Evolutionary conservation across 2,888 invertebrate genomes (phyloP).

Genomic region (Pseudolycoriella hygida): DNA sequence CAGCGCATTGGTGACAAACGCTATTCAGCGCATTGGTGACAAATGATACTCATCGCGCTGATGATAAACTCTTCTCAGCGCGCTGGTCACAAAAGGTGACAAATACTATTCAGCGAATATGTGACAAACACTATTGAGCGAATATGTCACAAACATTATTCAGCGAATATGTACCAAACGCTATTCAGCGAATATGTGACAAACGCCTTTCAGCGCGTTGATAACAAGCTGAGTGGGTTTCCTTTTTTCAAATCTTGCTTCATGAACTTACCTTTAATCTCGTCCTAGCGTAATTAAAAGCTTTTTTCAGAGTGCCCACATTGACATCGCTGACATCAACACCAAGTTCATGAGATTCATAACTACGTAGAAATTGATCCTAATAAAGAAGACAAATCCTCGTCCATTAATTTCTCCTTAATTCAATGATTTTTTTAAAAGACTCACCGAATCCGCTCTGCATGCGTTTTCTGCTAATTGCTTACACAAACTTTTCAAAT

Average conservation of each 20-base stretch:
- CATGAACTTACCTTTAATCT: constrained; percentile 25
- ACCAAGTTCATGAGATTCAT: constrained; percentile 50
- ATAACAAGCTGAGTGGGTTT: not conserved
- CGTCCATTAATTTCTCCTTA: too few species aligned
- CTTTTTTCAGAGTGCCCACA: constrained; percentile 75
- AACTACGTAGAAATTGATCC: constrained; percentile 25
- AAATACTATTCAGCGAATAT: too few species aligned
- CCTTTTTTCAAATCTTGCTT: not conserved
- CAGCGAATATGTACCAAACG: too few species aligned
- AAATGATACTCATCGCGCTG: too few species aligned
- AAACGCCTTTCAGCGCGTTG: too few species aligned
- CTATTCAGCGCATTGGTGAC: too few species aligned
- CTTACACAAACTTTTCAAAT: constrained; percentile 67
- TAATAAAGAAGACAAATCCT: constrained; percentile 11
- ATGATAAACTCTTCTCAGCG: too few species aligned
- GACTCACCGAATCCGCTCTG: constrained; percentile 77
- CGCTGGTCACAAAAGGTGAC: too few species aligned
- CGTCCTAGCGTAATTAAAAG: constrained; percentile 75
- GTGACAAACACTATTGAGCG: too few species aligned
- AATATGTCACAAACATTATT: too few species aligned
- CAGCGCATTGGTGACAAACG: too few species aligned
- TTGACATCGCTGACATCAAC: constrained; percentile 78
- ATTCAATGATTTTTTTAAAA: not conserved
- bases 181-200: too few species aligned
- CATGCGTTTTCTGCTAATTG: constrained; percentile 87